phyloP scores from a whole-genome alignment of 2,888 invertebrate genomes.

The Heliconius aoede region DNA sequence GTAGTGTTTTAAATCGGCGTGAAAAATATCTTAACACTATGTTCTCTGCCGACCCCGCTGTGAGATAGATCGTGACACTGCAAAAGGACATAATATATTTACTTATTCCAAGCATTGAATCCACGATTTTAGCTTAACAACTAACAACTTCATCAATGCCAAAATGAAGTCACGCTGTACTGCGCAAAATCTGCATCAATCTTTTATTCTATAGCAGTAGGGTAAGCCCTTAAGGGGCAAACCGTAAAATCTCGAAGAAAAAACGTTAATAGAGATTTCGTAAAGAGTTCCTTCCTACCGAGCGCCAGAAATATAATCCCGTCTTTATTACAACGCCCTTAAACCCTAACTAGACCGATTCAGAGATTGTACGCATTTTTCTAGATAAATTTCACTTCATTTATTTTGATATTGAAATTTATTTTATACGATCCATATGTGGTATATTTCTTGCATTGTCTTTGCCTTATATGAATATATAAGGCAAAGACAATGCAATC shows the following conservation, averaged over 20 bases:
- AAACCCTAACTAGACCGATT: conserved; percentile 45
- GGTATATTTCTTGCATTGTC: background rate
- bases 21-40: no score
- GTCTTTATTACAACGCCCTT: conserved; percentile 49
- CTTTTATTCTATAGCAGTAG: conserved; percentile 25
- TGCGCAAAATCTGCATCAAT: conserved; percentile 20
- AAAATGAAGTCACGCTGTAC: background rate
- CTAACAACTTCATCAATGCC: background rate
- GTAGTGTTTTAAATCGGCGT: no score
- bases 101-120: background rate
- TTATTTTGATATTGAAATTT: conserved; percentile 24
- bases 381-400: conserved; percentile 28
- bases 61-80: background rate
- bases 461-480: background rate
- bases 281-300: conserved; percentile 39
- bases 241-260: conserved; percentile 31
- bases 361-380: conserved; percentile 31
- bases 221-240: conserved; percentile 31
- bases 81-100: background rate
- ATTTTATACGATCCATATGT: background rate
- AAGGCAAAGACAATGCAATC: no score
- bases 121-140: background rate
- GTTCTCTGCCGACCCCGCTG: no score
- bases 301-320: conserved; percentile 48
- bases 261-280: conserved; percentile 34